A percentile compares a stretch with the other conserved stretches of the same genome.
These are phyloP conservation scores for Actinernus sp. DNA, from an alignment of 92 coral and sea anemone species.

Conservation along the genomic window DNA sequence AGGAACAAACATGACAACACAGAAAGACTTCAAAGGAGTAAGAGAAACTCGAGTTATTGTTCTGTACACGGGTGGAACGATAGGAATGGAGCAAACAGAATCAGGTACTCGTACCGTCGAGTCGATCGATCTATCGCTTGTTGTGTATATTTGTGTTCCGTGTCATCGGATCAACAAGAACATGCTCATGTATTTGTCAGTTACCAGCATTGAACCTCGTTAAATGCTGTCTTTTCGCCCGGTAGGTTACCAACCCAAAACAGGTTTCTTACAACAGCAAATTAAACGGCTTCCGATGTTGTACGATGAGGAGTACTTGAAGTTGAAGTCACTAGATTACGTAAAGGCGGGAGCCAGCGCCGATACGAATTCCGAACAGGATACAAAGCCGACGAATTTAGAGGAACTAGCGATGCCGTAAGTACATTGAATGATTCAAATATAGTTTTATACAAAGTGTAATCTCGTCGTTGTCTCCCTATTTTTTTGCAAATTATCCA, in stretches of 20 bases:
- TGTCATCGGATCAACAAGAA: no score
- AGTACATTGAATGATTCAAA: constrained; percentile 12
- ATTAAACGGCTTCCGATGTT: constrained; percentile 93
- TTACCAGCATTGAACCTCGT: no score
- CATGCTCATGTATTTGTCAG: no score
- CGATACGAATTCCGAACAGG: neutral
- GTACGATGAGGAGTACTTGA: constrained; percentile 69
- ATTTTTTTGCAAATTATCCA: no score
- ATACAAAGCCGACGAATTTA: constrained; percentile 3
- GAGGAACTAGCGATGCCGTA: constrained; percentile 98
- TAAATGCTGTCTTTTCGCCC: neutral
- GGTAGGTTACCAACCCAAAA: constrained; percentile 83
- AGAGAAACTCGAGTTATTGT: constrained; percentile 75
- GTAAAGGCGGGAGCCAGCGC: neutral
- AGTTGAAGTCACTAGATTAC: no score
- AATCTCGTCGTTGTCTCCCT: no score
- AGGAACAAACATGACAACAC: no score
- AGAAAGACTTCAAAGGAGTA: constrained; percentile 9
- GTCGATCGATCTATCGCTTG: no score
- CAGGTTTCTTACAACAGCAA: constrained; percentile 83
- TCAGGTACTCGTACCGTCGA: no score
- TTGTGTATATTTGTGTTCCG: neutral
- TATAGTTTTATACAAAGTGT: neutral
- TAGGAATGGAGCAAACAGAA: constrained; percentile 91
- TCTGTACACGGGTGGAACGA: constrained; percentile 97